These are phyloP conservation scores for Paramisgurnus dabryanus DNA, from an alignment of 2,113 vertebrate genomes.

Conservation along the genomic window DNA sequence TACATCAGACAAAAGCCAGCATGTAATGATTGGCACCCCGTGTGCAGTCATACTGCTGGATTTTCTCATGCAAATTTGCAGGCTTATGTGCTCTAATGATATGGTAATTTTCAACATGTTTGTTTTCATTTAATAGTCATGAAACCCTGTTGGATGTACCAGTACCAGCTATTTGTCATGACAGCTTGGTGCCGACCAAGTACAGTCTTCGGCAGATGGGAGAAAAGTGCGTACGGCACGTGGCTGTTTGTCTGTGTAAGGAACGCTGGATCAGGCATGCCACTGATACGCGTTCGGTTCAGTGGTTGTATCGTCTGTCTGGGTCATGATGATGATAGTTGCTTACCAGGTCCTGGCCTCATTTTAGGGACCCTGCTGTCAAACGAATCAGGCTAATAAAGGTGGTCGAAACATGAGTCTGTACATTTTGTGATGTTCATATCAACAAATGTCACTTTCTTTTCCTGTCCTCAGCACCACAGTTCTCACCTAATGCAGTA, in stretches of 20 bases:
- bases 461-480: background rate
- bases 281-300: background rate
- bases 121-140: conserved; percentile 28
- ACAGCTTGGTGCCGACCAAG: background rate
- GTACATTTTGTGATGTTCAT: background rate
- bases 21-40: conserved; percentile 11
- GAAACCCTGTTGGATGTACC: background rate
- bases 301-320: conserved; percentile 34
- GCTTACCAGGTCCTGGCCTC: conserved; percentile 24
- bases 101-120: conserved; percentile 25
- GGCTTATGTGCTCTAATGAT: background rate
- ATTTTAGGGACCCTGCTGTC: conserved; percentile 36
- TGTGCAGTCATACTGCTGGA: background rate
- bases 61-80: conserved; percentile 14
- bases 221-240: conserved; percentile 38
- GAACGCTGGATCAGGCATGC: background rate
- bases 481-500: background rate
- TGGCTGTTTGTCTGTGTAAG: conserved; percentile 33
- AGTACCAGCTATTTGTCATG: conserved; percentile 13
- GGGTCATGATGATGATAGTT: conserved; percentile 47
- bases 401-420: conserved; percentile 17
- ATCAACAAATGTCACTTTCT: background rate
- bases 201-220: conserved; percentile 42
- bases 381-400: conserved; percentile 34
- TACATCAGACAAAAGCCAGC: conserved; percentile 4